Conservation (phyloP, 1,140 invertebrate species). For the Bombus haemorrhoidalis region DNA sequence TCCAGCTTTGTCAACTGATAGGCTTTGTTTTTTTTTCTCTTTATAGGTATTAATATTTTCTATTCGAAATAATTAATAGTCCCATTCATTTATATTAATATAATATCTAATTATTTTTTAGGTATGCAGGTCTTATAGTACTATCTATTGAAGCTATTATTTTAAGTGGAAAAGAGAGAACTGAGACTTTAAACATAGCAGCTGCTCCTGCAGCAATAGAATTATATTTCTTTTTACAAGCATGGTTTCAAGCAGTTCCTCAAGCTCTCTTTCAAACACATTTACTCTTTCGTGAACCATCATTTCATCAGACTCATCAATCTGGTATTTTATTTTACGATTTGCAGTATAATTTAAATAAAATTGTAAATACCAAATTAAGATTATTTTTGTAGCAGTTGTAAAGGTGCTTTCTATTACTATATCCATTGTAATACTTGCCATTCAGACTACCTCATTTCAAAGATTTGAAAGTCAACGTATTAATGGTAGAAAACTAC, state of each 20-base stretch:
- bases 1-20: constrained; percentile 84
- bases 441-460: constrained; percentile 87
- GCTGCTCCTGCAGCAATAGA: constrained; percentile 86
- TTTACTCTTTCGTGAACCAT: constrained; percentile 82
- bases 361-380: constrained; percentile 17
- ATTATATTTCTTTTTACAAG: constrained; percentile 88
- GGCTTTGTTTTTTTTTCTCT: constrained; percentile 87
- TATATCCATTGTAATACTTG: constrained; percentile 86
- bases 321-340: constrained; percentile 70
- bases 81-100: neutral
- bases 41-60: constrained; percentile 83
- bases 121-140: constrained; percentile 87
- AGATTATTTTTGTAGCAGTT: constrained; percentile 83
- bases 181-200: constrained; percentile 84
- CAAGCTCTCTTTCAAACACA: constrained; percentile 87
- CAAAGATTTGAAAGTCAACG: constrained; percentile 90
- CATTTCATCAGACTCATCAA: constrained; percentile 64
- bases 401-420: constrained; percentile 86
- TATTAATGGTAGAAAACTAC: constrained; percentile 87
- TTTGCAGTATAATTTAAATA: constrained; percentile 6
- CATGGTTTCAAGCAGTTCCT: constrained; percentile 89
- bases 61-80: constrained; percentile 7
- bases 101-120: constrained; percentile 66
- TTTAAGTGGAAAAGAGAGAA: constrained; percentile 83
- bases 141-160: constrained; percentile 88